Evolutionary conservation across 2,797 vertebrate genomes (phyloP), one percentile per base, ranked within the genome.

Genomic region (Euphonia xanthogaster): DNA sequence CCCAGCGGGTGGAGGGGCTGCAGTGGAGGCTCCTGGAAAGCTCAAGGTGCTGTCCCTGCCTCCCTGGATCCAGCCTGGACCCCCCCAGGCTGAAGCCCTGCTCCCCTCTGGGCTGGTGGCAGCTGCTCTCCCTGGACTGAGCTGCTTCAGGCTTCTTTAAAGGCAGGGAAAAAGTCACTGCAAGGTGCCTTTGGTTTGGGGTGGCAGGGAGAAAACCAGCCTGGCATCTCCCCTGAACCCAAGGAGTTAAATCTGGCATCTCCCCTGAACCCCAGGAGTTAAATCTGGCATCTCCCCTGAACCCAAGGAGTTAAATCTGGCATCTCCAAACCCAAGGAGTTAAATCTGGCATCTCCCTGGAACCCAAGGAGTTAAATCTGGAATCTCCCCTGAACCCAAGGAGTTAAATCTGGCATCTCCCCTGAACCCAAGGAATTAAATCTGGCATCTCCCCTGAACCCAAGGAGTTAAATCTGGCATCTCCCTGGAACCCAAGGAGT

Each of bases 1-100:
- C 23, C 65, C 63, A 57, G 74, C 50, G 68, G 40, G 23, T 13
- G 23, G 30, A 58, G 47, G 33, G 44, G 24, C 37, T 65, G 47
- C 0, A 5, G 45, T 16, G 53, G 28, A 55, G 35, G 22, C 45
- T 65, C 37, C 28, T 33, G 40, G 5, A 30, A 47, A 31, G 30
- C 35, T 6, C 4, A 0, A 8, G 27, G 3, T n/a, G 28, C n/a
- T 33, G 35, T 23, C 8, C 27, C 28, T n/a, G 19, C 7, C 18
- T 25, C 48, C 42, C 47, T 58, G 73, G 16, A 73, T n/a, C 6
- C 51, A 12, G 39, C 0, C 40, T 70, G 77, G n/a, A 2, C 44
- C 42, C 48, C 44, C 50, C 20, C 15, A 12, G 25, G 28, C 21
- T 71, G 30, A 51, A 11, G 27, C 33, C 27, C 28, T 35, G 31